Conservation (phyloP, 2,113 vertebrate species). For the Rhombomys opimus region DNA sequence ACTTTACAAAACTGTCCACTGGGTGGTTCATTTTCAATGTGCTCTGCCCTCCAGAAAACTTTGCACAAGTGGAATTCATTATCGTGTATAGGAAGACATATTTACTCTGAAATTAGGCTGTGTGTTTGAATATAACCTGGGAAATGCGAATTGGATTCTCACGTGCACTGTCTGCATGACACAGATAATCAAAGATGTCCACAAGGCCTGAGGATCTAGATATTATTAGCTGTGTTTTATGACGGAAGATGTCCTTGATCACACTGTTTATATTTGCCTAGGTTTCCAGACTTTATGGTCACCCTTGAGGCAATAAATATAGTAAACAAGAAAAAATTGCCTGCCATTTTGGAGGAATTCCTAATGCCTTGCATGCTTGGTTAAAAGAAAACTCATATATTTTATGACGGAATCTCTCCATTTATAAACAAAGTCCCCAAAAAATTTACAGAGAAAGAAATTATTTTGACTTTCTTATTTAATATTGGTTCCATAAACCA, state of each 20-base stretch:
- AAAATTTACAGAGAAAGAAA: constrained; percentile 74
- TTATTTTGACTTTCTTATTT: constrained; percentile 75
- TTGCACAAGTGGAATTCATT: background rate
- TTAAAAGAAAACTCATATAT: constrained; percentile 30
- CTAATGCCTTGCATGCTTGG: constrained; percentile 59
- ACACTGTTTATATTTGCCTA: constrained; percentile 63
- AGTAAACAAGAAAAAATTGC: constrained; percentile 68
- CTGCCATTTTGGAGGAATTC: constrained; percentile 56
- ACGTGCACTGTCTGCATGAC: background rate
- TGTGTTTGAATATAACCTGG: constrained; percentile 28
- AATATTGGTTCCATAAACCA: constrained; percentile 66
- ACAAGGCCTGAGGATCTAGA: constrained; percentile 36
- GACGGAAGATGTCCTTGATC: constrained; percentile 52
- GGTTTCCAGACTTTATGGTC: constrained; percentile 59
- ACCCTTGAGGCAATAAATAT: constrained; percentile 50
- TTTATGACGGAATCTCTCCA: constrained; percentile 72
- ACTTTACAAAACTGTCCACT: background rate
- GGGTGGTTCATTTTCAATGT: background rate
- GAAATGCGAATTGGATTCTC: constrained; percentile 45
- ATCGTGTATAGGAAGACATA: background rate
- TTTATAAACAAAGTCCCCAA: constrained; percentile 74
- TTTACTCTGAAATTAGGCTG: background rate
- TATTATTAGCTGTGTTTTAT: constrained; percentile 62
- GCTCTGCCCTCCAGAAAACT: background rate
- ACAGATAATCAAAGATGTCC: constrained; percentile 40